Base-by-base conservation (phyloP, 2,888 invertebrate genomes). In the Muscina levida region DNA sequence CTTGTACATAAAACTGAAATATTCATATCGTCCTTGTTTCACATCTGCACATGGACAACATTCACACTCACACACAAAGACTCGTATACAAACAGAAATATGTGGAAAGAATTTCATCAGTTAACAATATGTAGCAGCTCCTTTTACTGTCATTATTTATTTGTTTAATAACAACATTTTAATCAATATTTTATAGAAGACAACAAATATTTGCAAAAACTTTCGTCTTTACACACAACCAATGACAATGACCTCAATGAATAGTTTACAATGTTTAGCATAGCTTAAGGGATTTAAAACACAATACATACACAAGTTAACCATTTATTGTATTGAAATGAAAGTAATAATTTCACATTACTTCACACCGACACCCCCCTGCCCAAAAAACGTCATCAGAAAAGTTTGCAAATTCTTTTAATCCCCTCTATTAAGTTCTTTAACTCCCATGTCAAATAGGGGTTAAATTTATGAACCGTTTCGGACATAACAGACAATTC, bases 181-280 rank as follows among this genome's bases (percentile, higher is more conserved):
- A 76, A 80, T 80, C 72, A 72, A 80, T 72, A 31, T 80, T 80
- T 73, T 73, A 80, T 76, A 62, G 76, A 73, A 73, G 57, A 46
- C 37, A 70, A 42, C 56, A 80, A 76, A 76, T 79, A 75, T 72
- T 68, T 79, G 22, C 13, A 31, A 53, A 62, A 26, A n/a, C 39
- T 31, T 62, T 72, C 24, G 66, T 26, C 65, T 57, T 46, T 37
- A 59, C 67, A 62, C 62, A n/a, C 19, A 2, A 8, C 26, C 17
- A n/a, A 67, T n/a, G 39, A n/a, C n/a, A 57, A 6, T 1, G 37
- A 15, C 42, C 24, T 46, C 2, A 6, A 48, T 19, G 15, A 19
- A 48, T 8, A 4, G 10, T n/a, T n/a, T n/a, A n/a, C 48, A 19
- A 73, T 44, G 13, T 31, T 8, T 26, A 66, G 65, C 44, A 65